These are phyloP conservation scores for Latrodectus elegans DNA, from an alignment of 2,888 invertebrate species.

Conservation along the genomic window DNA sequence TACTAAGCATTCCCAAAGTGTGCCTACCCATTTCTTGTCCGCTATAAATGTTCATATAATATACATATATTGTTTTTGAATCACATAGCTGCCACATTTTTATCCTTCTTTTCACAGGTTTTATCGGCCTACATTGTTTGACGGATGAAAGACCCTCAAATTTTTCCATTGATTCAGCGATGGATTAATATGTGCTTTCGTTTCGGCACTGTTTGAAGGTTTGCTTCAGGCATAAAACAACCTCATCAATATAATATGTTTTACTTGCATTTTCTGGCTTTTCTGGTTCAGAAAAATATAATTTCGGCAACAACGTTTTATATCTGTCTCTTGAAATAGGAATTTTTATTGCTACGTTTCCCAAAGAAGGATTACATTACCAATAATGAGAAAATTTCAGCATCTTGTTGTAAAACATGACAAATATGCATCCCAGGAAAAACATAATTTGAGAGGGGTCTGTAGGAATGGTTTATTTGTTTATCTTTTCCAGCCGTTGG, in stretches of 20 bases:
- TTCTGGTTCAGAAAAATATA: conserved; percentile 10
- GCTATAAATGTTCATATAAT: conserved; percentile 21
- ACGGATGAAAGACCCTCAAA: not conserved
- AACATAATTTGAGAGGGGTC: no score
- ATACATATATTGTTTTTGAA: conserved; percentile 19
- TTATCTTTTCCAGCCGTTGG: not conserved
- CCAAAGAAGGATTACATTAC: conserved; percentile 11
- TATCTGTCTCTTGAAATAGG: conserved; percentile 4
- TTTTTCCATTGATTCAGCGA: not conserved
- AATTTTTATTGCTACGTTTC: conserved; percentile 15
- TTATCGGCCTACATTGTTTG: not conserved
- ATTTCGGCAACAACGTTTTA: conserved; percentile 7
- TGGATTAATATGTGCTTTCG: not conserved
- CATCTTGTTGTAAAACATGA: not conserved
- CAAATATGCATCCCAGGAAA: not conserved
- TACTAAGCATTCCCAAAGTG: conserved; percentile 3
- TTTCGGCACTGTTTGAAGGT: not conserved
- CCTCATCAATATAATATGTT: not conserved
- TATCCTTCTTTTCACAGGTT: not conserved
- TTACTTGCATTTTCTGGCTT: not conserved
- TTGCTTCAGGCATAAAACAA: not conserved
- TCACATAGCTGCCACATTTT: not conserved
- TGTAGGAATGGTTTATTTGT: not conserved
- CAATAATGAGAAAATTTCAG: conserved; percentile 15
- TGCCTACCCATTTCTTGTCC: conserved; percentile 16